Evolutionary conservation across 1,140 invertebrate genomes (phyloP), one percentile per base, ranked within the genome.

Genomic region (Temnothorax curvispinosus): DNA sequence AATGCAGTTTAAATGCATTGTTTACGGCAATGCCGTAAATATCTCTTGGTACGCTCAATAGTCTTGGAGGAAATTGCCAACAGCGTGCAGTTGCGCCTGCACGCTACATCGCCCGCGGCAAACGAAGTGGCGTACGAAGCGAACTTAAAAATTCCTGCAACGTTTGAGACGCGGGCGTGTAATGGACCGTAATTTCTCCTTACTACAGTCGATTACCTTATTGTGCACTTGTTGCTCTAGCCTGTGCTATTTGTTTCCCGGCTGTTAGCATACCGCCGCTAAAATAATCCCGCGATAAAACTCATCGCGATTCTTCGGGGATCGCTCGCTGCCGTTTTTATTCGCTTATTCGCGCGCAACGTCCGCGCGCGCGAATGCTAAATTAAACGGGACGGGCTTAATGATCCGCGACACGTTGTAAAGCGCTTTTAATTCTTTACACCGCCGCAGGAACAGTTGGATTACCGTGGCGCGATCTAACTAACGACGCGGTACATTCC

Each of bases 201-300:
- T 87, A 87, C 85, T 72, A 81, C 60, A 85, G 80, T 87, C 86
- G 86, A 87, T 87, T 87, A 87, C 69, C 80, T 84, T 85, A 85
- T 85, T 75, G 86, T 87, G 69, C 86, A 87, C 86, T 87, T 87
- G 86, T 87, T 87, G 86, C 86, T 85, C 32, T 21, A 32, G 44
- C 44, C 47, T 27, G 67, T 27, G 77, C 50, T 81, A 52, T 77
- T 86, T 67, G 85, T 71, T 86, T 35, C n/a, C 54, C 65, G 65
- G 54, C 64, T 58, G 85, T 69, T 84, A 71, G 74, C 82, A 65
- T 74, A 75, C 54, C 47, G n/a, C 35, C 35, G 11, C 85, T 35
- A 71, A 80, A 71, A 82, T 82, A 86, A 82, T 86, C 47, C 44
- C 64, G 56, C 78, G 64, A 87, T 72, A 87, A 82, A 87, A 87